Conservation (phyloP, 2,113 vertebrate genomes). For the Variabilichromis moorii region DNA sequence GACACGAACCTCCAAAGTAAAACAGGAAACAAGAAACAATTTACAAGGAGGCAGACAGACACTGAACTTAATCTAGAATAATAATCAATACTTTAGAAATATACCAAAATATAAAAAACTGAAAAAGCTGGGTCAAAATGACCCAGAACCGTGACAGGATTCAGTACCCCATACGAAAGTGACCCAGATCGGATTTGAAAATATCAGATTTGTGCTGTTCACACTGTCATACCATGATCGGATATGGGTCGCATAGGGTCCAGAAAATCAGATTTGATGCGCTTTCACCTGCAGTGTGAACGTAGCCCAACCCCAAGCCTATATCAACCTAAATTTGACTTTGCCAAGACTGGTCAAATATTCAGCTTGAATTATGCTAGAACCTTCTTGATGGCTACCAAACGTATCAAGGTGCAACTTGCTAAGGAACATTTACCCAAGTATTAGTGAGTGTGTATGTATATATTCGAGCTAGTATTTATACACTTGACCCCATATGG, state of each 20-base stretch:
- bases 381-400: not conserved
- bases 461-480: not conserved
- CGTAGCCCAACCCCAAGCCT: fast-evolving
- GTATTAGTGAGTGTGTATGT: not conserved
- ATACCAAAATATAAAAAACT: not conserved
- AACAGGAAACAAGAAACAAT: fast-evolving
- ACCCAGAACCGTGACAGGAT: not conserved
- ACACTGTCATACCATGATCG: fast-evolving
- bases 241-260: fast-evolving
- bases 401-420: not conserved
- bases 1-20: fast-evolving
- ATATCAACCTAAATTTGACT: not conserved
- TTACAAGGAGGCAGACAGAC: not conserved
- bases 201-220: not conserved
- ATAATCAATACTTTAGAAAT: not conserved
- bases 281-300: not conserved
- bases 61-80: not conserved
- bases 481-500: not conserved
- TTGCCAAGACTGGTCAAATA: not conserved
- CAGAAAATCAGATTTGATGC: not conserved
- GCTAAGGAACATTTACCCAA: not conserved
- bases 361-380: not conserved
- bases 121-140: not conserved
- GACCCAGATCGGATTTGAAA: not conserved
- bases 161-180: not conserved